Conservation (phyloP, 2,797 vertebrate genomes). For the Pygocentrus nattereri region DNA sequence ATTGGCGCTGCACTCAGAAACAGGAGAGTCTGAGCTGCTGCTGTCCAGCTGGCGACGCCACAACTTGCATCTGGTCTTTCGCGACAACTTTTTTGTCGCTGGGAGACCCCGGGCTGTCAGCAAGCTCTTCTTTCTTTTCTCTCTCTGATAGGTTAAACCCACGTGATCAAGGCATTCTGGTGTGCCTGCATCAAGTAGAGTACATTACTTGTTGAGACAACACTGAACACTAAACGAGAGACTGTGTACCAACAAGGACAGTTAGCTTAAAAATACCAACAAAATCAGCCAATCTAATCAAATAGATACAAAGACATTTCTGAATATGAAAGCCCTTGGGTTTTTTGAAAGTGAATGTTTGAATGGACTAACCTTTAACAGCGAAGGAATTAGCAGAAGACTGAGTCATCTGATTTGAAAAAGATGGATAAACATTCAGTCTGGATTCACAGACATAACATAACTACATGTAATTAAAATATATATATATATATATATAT, state of each 20-base stretch:
- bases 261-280: not conserved
- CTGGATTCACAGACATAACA: not conserved
- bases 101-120: not conserved
- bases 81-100: not conserved
- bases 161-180: not conserved
- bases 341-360: not conserved
- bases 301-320: not conserved
- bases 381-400: slow-evolving; percentile 1
- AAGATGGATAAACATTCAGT: not conserved
- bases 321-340: not conserved
- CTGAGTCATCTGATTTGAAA: slow-evolving; percentile 8
- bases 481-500: too few species aligned
- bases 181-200: not conserved
- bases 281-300: not conserved
- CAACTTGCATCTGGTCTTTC: slow-evolving; percentile 17
- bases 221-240: not conserved
- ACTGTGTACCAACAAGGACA: not conserved
- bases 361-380: slow-evolving; percentile 29
- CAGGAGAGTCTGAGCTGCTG: slow-evolving; percentile 38
- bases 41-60: slow-evolving; percentile 50
- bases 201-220: not conserved
- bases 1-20: slow-evolving; percentile 6
- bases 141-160: not conserved
- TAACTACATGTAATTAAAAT: not conserved
- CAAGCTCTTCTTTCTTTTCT: slow-evolving; percentile 19